Conservation (phyloP, 1,140 invertebrate species). For the Calephelis virginiensis region DNA sequence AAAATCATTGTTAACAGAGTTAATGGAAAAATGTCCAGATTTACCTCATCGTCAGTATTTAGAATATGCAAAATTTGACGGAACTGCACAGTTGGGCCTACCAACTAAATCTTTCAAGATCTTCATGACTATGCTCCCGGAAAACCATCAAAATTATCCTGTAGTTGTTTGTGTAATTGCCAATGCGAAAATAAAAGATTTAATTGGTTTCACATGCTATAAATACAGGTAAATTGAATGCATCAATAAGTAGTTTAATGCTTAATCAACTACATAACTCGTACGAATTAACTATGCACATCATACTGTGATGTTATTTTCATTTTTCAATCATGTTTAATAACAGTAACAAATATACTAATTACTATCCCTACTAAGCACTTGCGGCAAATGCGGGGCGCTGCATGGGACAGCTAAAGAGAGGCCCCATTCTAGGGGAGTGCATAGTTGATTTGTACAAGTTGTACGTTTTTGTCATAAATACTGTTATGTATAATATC, state of each 20-base stretch:
- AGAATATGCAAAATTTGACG: conserved; percentile 95
- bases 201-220: conserved; percentile 96
- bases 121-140: conserved; percentile 91
- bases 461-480: too few species aligned
- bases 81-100: conserved; percentile 87
- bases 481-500: too few species aligned
- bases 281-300: too few species aligned
- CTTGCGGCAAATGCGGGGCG: too few species aligned
- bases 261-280: too few species aligned
- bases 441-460: too few species aligned
- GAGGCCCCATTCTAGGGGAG: too few species aligned
- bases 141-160: conserved; percentile 90
- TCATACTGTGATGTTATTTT: not conserved
- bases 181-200: conserved; percentile 92
- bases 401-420: too few species aligned
- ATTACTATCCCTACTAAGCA: too few species aligned
- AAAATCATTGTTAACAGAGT: conserved; percentile 84
- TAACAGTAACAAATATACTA: too few species aligned
- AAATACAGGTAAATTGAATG: conserved; percentile 82
- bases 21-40: conserved; percentile 86
- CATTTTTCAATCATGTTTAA: too few species aligned
- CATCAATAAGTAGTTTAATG: too few species aligned
- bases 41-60: conserved; percentile 91
- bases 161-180: conserved; percentile 88
- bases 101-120: conserved; percentile 89